These are phyloP conservation scores for Spodoptera exigua DNA, from an alignment of 2,888 invertebrate genomes.

Conservation along the genomic window DNA sequence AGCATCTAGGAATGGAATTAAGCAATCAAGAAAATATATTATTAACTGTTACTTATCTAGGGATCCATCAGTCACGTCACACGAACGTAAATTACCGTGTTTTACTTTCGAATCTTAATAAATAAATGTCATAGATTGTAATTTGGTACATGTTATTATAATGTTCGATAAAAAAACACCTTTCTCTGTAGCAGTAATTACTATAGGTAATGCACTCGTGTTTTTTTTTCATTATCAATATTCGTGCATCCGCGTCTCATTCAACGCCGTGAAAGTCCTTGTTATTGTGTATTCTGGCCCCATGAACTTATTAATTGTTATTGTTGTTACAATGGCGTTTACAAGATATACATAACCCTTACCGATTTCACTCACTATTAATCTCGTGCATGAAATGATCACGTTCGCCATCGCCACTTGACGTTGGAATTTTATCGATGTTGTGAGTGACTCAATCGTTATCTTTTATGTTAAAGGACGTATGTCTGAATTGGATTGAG, in stretches of 20 bases:
- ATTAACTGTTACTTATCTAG: conserved; percentile 63
- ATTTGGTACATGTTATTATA: conserved; percentile 79
- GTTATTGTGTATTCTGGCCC: conserved; percentile 66
- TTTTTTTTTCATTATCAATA: conserved; percentile 78
- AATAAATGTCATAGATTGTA: conserved; percentile 82
- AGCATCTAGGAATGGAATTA: conserved; percentile 33
- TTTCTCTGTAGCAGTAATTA: conserved; percentile 81
- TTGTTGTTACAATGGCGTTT: conserved; percentile 64
- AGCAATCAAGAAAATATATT: conserved; percentile 62
- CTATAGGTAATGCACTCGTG: conserved; percentile 72
- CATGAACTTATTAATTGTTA: conserved; percentile 72
- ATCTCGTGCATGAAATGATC: conserved; percentile 33
- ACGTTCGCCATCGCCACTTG: conserved; percentile 41
- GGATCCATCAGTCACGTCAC: conserved; percentile 74
- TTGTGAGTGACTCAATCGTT: conserved; percentile 34
- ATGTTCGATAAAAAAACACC: conserved; percentile 76
- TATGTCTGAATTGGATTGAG: conserved; percentile 74
- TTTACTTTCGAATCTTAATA: conserved; percentile 80
- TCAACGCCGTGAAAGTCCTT: conserved; percentile 80
- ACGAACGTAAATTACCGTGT: conserved; percentile 73
- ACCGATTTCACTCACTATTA: conserved; percentile 50
- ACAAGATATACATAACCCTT: conserved; percentile 54
- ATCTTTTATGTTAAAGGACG: conserved; percentile 44
- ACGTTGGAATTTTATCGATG: conserved; percentile 61
- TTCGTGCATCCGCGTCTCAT: conserved; percentile 73